Base-by-base conservation (phyloP, 2,888 invertebrate species). In the Koerneria pararmatus region DNA sequence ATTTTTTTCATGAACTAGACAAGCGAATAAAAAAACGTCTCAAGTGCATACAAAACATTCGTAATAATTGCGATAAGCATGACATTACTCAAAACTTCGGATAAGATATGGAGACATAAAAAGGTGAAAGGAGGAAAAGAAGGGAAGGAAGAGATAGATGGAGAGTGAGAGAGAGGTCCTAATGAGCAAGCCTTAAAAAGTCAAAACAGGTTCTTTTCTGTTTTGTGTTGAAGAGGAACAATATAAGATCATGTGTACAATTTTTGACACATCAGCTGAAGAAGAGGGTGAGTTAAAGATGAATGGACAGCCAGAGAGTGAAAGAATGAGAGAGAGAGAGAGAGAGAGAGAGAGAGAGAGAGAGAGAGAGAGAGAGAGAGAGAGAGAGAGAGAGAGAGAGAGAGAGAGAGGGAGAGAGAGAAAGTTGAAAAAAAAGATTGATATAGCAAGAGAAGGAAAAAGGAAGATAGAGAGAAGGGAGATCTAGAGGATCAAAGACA, bases 371-470 rank as follows among this genome's bases (percentile, higher is more conserved):
- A 63, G 63, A 53, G 53, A 32, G 29, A 46, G 63, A 24, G 8
- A 11, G 63, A 37, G 63, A 41, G 63, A 63, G 58, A 58, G 32
- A 49, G 65, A 58, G 57, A 58, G 53, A 29, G 31, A 29, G 3
- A 35, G 56, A 57, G 56, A 53, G 37, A 31, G 32, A 8, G 51
- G 27, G 51, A 32, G 34, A 35, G 27, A 24, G 5, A 51, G 57
- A 48, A 29, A 53, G 46, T 34, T 6, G 8, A 37, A 41, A 24
- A 32, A 48, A 22, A 51, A 57, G 49, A 49, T 53, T 35, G 48
- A 54, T 29, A 31, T 15, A 27, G 29, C 27, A 24, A 58, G 58
- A 35, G 19, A 49, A 37, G 32, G 31, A 53, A 46, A 46, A 31
- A 48, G 48, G 19, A 37, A 48, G 22, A 34, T 32, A 34, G 34